Evolutionary conservation across 1,140 invertebrate species (phyloP).

Genomic region (Rhyacophila brunnea): DNA sequence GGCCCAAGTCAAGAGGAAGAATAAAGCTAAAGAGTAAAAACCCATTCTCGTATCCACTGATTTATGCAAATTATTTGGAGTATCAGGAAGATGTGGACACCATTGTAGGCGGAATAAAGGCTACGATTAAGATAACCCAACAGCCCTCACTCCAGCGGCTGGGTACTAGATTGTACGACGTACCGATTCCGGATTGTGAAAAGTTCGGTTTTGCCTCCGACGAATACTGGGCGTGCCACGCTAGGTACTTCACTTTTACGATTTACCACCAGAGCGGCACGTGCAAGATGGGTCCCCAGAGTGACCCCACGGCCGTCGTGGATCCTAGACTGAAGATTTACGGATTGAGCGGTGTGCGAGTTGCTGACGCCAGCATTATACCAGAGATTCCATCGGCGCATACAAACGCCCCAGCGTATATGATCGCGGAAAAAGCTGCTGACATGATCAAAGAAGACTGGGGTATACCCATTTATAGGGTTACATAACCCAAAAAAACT

Average conservation of each 20-base stretch:
- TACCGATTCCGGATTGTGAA: constrained; percentile 63
- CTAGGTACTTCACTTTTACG: constrained; percentile 65
- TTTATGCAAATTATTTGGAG: constrained; percentile 78
- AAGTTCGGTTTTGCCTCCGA: constrained; percentile 63
- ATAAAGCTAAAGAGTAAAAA: constrained; percentile 67
- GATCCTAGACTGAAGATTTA: constrained; percentile 68
- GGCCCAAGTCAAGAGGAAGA: constrained; percentile 72
- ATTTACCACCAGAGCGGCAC: constrained; percentile 80
- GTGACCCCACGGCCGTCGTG: constrained; percentile 69
- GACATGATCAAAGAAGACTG: constrained; percentile 63
- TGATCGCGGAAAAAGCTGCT: constrained; percentile 62
- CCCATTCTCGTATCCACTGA: constrained; percentile 74
- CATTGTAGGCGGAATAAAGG: constrained; percentile 63
- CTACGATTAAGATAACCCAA: constrained; percentile 57
- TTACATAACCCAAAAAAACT: background rate
- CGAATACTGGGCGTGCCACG: constrained; percentile 73
- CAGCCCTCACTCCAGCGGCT: constrained; percentile 60
- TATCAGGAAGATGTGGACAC: constrained; percentile 63
- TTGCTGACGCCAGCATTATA: constrained; percentile 75
- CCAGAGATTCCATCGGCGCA: constrained; percentile 62
- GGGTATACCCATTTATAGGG: constrained; percentile 32
- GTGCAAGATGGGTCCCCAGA: constrained; percentile 78
- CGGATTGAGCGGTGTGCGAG: constrained; percentile 67
- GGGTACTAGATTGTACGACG: constrained; percentile 59
- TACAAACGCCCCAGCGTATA: constrained; percentile 61